Base-by-base conservation (phyloP, 2,113 vertebrate genomes). In the Leucopsar rothschildi region DNA sequence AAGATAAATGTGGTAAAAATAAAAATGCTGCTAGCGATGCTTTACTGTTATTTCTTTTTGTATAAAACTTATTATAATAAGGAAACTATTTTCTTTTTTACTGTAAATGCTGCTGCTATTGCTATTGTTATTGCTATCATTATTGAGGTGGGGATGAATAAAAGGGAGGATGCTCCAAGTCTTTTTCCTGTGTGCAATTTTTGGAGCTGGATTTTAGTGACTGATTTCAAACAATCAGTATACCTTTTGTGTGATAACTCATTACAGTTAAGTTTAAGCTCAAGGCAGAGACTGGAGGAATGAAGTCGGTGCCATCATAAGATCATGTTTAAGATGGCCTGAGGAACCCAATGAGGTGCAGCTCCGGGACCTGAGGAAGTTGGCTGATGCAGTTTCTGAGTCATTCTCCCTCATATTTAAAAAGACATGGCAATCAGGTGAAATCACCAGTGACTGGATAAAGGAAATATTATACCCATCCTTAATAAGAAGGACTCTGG, bases 251-350 rank as follows among this genome's bases (percentile, higher is more conserved):
- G 50, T 28, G 17, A 17, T 63, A 82, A 25, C 5, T 64, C 21
- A 20, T 40, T 17, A 45, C 25, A 68, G 56, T 57, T 53, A 59
- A 28, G 3, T 80, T 91, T 80, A 63, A 55, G 3, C 18, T 73
- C 37, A 39, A 80, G 15, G 11, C 15, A 65, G 20, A 23, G 13
- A 35, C 31, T 53, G 23, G 5, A 76, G 15, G 10, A 83, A 71
- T 52, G 11, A 76, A 47, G 3, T 56, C 23, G 9, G 5, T 66
- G 13, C 7, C 21, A 37, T 20, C 3, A 7, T 15, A 33, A 35
- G 13, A 49, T 25, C 6, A 24, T 22, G 11, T 79, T 53, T 1
- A 5, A 55, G 40, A 45, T 0, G 1, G 24, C 18, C 42, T 69
- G n/a, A 69, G 44, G 55, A 69, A 28, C 24, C 25, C 25, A 60